These are phyloP conservation scores for Agonopterix arenella DNA, from an alignment of 2,888 invertebrate genomes.

Conservation along the genomic window DNA sequence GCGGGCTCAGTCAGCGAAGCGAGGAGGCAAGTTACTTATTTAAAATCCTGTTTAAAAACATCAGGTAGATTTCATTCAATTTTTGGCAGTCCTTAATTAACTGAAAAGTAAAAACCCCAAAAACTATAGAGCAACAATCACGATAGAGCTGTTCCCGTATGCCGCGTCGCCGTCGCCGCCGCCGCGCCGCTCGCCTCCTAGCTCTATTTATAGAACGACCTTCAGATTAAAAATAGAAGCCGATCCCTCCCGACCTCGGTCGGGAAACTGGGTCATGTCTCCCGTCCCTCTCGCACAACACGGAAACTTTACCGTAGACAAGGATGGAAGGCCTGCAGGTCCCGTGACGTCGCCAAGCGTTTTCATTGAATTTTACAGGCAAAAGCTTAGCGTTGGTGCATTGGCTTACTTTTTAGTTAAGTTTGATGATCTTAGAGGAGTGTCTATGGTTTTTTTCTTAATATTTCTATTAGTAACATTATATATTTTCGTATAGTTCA, in stretches of 20 bases:
- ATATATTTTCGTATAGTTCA: no score
- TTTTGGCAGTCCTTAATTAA: no score
- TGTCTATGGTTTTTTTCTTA: not conserved
- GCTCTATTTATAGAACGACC: conserved; percentile 73
- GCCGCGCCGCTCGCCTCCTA: conserved; percentile 5
- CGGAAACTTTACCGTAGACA: conserved; percentile 21
- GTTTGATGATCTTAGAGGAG: not conserved
- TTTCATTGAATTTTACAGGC: conserved; percentile 71
- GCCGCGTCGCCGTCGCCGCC: not conserved
- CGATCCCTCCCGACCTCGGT: conserved; percentile 51
- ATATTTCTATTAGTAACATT: no score
- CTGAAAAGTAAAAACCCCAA: no score
- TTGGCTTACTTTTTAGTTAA: conserved; percentile 21
- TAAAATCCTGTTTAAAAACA: no score
- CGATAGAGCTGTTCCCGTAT: not conserved
- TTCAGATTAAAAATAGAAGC: conserved; percentile 75
- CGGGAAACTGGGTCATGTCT: not conserved
- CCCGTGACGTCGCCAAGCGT: conserved; percentile 59
- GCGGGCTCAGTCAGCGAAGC: no score
- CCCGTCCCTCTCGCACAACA: conserved; percentile 25
- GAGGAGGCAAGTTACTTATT: no score
- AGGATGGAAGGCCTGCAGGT: conserved; percentile 48
- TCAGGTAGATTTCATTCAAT: no score
- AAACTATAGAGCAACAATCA: not conserved
- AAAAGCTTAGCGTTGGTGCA: conserved; percentile 39